These are phyloP conservation scores for Cylloceria caligata DNA, from an alignment of 2,888 invertebrate species.

Conservation along the genomic window DNA sequence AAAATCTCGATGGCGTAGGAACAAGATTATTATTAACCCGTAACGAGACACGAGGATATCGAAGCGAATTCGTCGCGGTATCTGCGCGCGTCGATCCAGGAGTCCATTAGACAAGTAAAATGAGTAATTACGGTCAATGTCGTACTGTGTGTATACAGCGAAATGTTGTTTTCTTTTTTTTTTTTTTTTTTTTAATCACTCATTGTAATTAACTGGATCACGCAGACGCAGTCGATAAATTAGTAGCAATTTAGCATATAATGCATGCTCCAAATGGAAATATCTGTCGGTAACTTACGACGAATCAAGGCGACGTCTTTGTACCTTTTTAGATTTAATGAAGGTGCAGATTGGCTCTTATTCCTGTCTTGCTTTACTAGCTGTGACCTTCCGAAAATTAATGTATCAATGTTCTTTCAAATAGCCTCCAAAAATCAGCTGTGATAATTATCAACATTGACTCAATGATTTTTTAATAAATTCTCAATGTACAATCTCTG, in stretches of 20 bases:
- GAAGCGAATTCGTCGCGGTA: conserved; percentile 9
- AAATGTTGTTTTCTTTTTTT: conserved; percentile 26
- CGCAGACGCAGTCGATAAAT: neutral
- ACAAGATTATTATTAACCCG: neutral
- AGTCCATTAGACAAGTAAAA: conserved; percentile 50
- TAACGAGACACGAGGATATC: neutral
- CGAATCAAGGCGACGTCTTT: neutral
- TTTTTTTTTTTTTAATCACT: conserved; percentile 19
- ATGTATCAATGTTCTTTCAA: too few species aligned
- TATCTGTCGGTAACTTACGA: neutral
- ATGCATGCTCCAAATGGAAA: neutral
- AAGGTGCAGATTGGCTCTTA: too few species aligned
- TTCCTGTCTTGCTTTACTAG: too few species aligned
- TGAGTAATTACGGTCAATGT: conserved; percentile 62
- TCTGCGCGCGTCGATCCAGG: conserved; percentile 8
- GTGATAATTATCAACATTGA: too few species aligned
- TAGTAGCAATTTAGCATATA: conserved; percentile 2
- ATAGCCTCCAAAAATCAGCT: too few species aligned
- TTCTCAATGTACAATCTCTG: too few species aligned
- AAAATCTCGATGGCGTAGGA: neutral
- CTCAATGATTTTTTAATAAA: too few species aligned
- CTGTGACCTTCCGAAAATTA: too few species aligned
- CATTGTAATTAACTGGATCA: conserved; percentile 31
- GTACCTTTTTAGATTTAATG: neutral
- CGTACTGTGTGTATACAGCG: conserved; percentile 32